These are phyloP conservation scores for Mya arenaria DNA, from an alignment of 1,140 invertebrate genomes.

Conservation along the genomic window DNA sequence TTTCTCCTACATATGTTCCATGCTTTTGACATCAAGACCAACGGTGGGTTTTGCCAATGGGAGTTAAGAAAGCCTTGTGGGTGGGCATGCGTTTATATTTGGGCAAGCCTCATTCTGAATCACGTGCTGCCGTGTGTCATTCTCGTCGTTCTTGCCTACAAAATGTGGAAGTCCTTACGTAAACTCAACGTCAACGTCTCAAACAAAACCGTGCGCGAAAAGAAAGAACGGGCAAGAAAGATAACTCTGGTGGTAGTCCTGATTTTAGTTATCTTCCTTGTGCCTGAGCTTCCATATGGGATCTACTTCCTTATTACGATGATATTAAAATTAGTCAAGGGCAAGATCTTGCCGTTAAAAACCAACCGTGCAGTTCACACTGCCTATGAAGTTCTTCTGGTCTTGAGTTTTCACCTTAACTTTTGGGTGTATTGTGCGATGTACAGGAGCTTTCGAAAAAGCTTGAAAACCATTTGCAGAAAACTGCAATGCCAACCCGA, in stretches of 20 bases:
- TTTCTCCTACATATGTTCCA: slow-evolving; percentile 37
- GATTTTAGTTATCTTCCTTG: slow-evolving; percentile 26
- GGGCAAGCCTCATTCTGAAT: slow-evolving; percentile 7
- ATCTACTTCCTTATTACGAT: slow-evolving; percentile 28
- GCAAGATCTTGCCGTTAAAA: slow-evolving; percentile 12
- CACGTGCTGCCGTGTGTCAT: slow-evolving; percentile 16
- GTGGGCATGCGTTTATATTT: slow-evolving; percentile 47
- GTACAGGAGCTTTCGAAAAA: slow-evolving; percentile 2
- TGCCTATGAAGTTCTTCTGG: slow-evolving; percentile 12
- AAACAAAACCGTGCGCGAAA: not conserved
- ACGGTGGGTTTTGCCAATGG: slow-evolving; percentile 42
- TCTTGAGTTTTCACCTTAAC: slow-evolving; percentile 46
- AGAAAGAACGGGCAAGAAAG: not conserved
- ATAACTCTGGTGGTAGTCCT: slow-evolving; percentile 34
- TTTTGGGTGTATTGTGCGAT: slow-evolving; percentile 53
- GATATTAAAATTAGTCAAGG: not conserved
- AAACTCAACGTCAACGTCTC: not conserved
- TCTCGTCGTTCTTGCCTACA: not conserved
- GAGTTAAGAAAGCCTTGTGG: slow-evolving; percentile 18
- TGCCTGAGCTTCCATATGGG: slow-evolving; percentile 45
- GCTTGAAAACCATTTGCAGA: not conserved
- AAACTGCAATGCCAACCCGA: not conserved
- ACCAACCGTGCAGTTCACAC: slow-evolving; percentile 33
- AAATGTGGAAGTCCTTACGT: not conserved
- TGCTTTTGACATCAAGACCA: slow-evolving; percentile 47